Evolutionary conservation across 2,113 vertebrate species (phyloP).

Genomic region (Lonchura striata): DNA sequence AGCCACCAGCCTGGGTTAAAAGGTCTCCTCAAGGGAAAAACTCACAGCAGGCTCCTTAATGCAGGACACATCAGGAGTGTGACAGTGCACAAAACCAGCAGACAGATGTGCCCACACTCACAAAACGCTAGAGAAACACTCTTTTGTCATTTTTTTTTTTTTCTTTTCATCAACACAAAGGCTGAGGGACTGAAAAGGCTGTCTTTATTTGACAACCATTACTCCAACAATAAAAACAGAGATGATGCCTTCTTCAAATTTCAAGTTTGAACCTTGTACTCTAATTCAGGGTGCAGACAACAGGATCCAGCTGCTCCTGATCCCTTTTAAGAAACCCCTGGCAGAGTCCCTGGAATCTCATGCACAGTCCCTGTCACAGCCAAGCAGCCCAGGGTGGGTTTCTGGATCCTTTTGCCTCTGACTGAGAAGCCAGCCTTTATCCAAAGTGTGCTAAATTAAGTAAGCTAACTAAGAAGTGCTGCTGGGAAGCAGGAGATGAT

Average conservation of each 20-base stretch:
- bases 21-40: not conserved
- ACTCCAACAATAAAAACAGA: not conserved
- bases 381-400: not conserved
- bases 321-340: not conserved
- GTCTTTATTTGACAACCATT: not conserved
- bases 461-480: not conserved
- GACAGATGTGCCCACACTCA: not conserved
- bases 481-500: not conserved
- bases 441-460: not conserved
- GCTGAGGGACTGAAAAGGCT: not conserved
- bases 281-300: not conserved
- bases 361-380: not conserved
- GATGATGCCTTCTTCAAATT: not conserved
- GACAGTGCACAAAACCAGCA: not conserved
- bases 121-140: not conserved
- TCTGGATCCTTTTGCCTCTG: not conserved
- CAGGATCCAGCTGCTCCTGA: not conserved
- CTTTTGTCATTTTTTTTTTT: not conserved
- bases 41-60: not conserved
- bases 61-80: not conserved
- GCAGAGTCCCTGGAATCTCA: not conserved
- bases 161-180: not conserved
- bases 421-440: not conserved
- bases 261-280: not conserved
- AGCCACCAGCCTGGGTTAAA: not conserved